These are phyloP conservation scores for Emydoidea blandingii DNA, from an alignment of 2,797 vertebrate species.

Conservation along the genomic window DNA sequence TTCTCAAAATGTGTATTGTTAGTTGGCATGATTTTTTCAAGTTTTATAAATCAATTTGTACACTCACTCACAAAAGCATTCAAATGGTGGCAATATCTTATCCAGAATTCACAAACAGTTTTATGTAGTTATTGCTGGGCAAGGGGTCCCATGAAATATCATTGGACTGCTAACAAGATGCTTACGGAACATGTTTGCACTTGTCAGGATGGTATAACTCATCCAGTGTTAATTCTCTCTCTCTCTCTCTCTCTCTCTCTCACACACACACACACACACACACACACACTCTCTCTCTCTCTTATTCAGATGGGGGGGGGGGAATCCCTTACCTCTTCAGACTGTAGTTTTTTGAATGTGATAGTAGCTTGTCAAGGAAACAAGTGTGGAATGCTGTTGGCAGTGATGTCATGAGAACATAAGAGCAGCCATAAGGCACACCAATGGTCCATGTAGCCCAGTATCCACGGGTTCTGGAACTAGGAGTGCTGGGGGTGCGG, in stretches of 20 bases:
- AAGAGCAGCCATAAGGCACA: too few relatives aligned
- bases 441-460: too few relatives aligned
- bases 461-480: too few relatives aligned
- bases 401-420: neutral
- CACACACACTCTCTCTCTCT: neutral
- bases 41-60: neutral
- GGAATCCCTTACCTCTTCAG: neutral
- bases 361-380: neutral
- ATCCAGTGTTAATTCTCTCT: neutral
- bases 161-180: neutral
- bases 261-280: neutral
- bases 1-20: conserved; percentile 28
- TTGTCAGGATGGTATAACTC: neutral
- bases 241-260: neutral
- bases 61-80: neutral
- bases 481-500: too few relatives aligned
- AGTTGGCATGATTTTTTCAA: neutral
- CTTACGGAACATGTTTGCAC: neutral
- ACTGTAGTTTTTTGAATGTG: neutral
- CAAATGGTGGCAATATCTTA: accelerated
- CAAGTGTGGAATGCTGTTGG: neutral
- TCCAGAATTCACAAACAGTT: neutral
- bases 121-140: neutral
- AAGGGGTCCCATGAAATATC: neutral
- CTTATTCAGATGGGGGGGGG: neutral